phyloP scores from a whole-genome alignment of 2,888 invertebrate genomes.

The Eudasyphora cyanicolor region DNA sequence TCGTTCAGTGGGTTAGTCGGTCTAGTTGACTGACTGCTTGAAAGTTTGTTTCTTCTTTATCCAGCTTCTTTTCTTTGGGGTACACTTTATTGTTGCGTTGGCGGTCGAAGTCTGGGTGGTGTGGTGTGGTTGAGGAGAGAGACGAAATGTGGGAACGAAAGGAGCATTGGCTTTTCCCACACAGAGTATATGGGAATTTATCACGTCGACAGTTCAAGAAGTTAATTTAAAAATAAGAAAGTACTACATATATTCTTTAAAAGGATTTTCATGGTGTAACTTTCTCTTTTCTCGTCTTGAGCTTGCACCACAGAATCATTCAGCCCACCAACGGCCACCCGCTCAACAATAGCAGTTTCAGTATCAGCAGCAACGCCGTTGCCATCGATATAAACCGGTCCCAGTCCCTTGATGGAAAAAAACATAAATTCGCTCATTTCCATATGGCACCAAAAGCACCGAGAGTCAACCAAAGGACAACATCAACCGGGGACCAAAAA shows the following conservation, averaged over 20 bases:
- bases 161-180: slow-evolving; percentile 1
- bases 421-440: slow-evolving; percentile 16
- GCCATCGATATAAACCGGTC: too few relatives aligned
- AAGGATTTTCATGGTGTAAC: not conserved
- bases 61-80: not conserved
- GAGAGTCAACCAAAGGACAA: not conserved
- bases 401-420: not conserved
- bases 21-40: too few relatives aligned
- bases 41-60: not conserved
- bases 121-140: not conserved
- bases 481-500: not conserved
- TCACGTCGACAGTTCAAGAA: slow-evolving; percentile 45
- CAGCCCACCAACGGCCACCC: not conserved
- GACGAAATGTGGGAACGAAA: too few relatives aligned
- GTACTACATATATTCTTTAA: slow-evolving; percentile 11
- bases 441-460: slow-evolving; percentile 1
- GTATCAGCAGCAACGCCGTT: not conserved
- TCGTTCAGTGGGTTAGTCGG: too few relatives aligned
- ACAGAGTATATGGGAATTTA: slow-evolving; percentile 34
- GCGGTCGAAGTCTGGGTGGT: not conserved
- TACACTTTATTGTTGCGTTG: not conserved
- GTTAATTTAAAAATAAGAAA: slow-evolving; percentile 45
- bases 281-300: not conserved
- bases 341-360: not conserved
- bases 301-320: too few relatives aligned